phyloP scores from a whole-genome alignment of 2,888 invertebrate genomes.

The Operophtera brumata region DNA sequence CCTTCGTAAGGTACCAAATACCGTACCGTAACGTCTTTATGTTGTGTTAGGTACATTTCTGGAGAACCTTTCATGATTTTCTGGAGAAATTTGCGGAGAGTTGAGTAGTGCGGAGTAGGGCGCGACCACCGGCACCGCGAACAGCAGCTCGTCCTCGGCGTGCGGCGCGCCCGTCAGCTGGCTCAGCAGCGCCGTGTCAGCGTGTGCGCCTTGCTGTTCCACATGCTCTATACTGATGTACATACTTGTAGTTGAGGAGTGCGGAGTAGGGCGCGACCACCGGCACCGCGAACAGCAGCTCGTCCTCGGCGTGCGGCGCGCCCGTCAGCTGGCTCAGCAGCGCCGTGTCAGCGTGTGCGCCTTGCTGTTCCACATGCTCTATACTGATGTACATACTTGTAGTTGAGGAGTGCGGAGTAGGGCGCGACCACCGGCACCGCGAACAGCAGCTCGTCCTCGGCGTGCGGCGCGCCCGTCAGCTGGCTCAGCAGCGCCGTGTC shows the following conservation, averaged over 20 bases:
- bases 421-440: slow-evolving; percentile 98
- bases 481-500: slow-evolving; percentile 89
- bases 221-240: too few relatives aligned
- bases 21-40: too few relatives aligned
- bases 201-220: slow-evolving; percentile 69
- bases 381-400: slow-evolving; percentile 90
- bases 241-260: slow-evolving; percentile 91
- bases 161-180: slow-evolving; percentile 91
- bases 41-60: too few relatives aligned
- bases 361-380: slow-evolving; percentile 50
- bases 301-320: slow-evolving; percentile 90
- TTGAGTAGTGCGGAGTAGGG: slow-evolving; percentile 93
- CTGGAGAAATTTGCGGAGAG: too few relatives aligned
- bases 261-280: slow-evolving; percentile 97
- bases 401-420: slow-evolving; percentile 91
- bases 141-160: slow-evolving; percentile 94
- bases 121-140: slow-evolving; percentile 96
- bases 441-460: slow-evolving; percentile 95
- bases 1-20: too few relatives aligned
- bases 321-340: slow-evolving; percentile 92
- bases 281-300: slow-evolving; percentile 95
- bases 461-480: slow-evolving; percentile 89
- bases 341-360: slow-evolving; percentile 83
- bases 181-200: slow-evolving; percentile 87
- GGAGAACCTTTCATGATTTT: too few relatives aligned